Evolutionary conservation across 2,113 vertebrate species (phyloP).

Genomic region (Ophiodon elongatus): DNA sequence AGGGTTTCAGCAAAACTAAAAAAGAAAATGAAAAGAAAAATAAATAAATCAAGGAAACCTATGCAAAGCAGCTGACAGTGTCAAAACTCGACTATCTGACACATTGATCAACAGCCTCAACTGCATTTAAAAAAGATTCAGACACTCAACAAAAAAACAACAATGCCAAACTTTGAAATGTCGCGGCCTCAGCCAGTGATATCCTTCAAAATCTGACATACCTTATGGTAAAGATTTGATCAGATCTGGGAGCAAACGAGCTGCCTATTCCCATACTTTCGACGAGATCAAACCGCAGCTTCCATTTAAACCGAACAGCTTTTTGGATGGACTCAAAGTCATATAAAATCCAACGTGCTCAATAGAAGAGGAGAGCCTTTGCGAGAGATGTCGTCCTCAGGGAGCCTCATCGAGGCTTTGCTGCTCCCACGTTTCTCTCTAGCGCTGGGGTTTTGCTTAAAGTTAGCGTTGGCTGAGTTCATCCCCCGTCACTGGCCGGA

Average conservation of each 20-base stretch:
- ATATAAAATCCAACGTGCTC: constrained; percentile 42
- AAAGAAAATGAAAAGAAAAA: too few species aligned
- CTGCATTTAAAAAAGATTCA: background rate
- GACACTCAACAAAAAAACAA: too few species aligned
- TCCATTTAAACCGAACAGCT: constrained; percentile 60
- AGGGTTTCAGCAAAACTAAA: background rate
- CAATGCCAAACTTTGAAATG: too few species aligned
- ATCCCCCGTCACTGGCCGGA: constrained; percentile 3
- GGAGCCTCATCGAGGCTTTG: constrained; percentile 29
- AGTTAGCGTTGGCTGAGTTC: constrained; percentile 28
- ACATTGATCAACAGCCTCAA: background rate
- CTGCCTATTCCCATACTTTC: constrained; percentile 90
- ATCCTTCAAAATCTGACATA: constrained; percentile 64
- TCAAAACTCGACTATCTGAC: background rate
- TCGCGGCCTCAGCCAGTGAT: background rate
- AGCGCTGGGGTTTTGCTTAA: background rate
- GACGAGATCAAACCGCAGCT: constrained; percentile 55
- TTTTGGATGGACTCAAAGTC: constrained; percentile 34
- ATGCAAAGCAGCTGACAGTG: background rate
- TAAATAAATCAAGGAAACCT: background rate
- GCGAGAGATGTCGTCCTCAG: constrained; percentile 34
- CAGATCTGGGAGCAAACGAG: constrained; percentile 89
- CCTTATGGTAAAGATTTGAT: constrained; percentile 90
- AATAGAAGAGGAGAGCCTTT: constrained; percentile 33
- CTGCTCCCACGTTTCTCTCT: constrained; percentile 24